Base-by-base conservation (phyloP, 2,113 vertebrate species). In the Sardina pilchardus region DNA sequence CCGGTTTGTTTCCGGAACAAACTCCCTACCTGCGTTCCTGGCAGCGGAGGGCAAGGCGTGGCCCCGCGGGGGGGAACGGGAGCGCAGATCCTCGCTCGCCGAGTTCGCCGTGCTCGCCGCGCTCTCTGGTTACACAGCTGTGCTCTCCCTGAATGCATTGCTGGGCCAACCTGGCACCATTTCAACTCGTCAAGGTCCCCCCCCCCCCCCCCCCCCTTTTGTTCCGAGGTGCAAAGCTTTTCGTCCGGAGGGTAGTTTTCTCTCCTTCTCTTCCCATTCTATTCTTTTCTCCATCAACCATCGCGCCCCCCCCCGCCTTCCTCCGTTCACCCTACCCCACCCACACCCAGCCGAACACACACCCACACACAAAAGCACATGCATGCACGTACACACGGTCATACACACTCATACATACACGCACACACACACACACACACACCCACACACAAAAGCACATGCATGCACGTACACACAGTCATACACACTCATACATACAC, bases 221-320 rank as follows among this genome's bases (percentile, higher is more conserved):
- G 63, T 71, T 71, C n/a, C 4, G 63, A 30, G 30, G 63, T 71
- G 63, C 10, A 71, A 71, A 71, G 63, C 63, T 30, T 71, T 34
- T 71, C 63, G 26, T 34, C 63, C 63, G 26, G 63, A 71, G 63
- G 63, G 63, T 34, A 71, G 63, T 34, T 71, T 71, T 71, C 63
- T 71, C 63, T 30, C 26, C 8, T 34, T 71, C 63, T 34, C 26
- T 71, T 71, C 26, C 63, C 63, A 71, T 34, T 71, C 63, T 71
- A 3, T 26, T 34, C 63, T 71, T 34, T 71, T n/a, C 56, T 63
- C 19, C 21, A 56, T 21, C 53, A 59, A 59, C 24, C 17, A 5
- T 3, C 24, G 8, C 59, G n/a, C 26, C 24, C 63, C 26, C 6
- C n/a, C 63, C 8, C 63, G 8, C 14, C 17, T 16, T 6, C 17